phyloP scores from a whole-genome alignment of 2,888 invertebrate genomes.

The Apamea epomidion region DNA sequence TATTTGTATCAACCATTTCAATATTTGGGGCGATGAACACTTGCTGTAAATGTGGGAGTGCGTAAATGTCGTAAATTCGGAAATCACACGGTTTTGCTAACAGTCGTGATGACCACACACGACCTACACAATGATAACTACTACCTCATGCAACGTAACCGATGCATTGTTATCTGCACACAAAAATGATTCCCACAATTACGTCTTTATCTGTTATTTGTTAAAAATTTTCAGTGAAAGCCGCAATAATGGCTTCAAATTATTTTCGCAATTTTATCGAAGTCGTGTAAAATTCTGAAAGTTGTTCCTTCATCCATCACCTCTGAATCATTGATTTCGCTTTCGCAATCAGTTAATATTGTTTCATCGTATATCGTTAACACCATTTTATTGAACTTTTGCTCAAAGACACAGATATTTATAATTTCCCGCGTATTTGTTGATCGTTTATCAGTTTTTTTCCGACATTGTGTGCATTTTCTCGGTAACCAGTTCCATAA shows the following conservation, averaged over 20 bases:
- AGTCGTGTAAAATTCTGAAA: conserved; percentile 37
- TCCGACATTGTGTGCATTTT: conserved; percentile 61
- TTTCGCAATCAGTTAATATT: conserved; percentile 30
- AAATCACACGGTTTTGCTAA: conserved; percentile 57
- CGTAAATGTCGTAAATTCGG: conserved; percentile 39
- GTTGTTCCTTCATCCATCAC: conserved; percentile 20
- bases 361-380: conserved; percentile 61
- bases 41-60: conserved; percentile 39
- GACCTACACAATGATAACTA: conserved; percentile 60
- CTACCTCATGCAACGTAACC: conserved; percentile 69
- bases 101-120: conserved; percentile 66
- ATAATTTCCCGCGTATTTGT: conserved; percentile 68
- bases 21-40: conserved; percentile 8
- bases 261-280: conserved; percentile 46
- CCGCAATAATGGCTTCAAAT: conserved; percentile 62
- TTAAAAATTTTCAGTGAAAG: conserved; percentile 75
- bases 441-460: conserved; percentile 67
- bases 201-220: conserved; percentile 71
- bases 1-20: conserved; percentile 32
- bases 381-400: conserved; percentile 57
- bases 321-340: conserved; percentile 18
- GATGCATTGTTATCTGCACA: conserved; percentile 75
- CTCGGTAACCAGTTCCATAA: conserved; percentile 41
- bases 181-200: conserved; percentile 77
- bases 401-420: conserved; percentile 36